Conservation (phyloP, 2,888 invertebrate genomes). For the Tiphia femorata region DNA sequence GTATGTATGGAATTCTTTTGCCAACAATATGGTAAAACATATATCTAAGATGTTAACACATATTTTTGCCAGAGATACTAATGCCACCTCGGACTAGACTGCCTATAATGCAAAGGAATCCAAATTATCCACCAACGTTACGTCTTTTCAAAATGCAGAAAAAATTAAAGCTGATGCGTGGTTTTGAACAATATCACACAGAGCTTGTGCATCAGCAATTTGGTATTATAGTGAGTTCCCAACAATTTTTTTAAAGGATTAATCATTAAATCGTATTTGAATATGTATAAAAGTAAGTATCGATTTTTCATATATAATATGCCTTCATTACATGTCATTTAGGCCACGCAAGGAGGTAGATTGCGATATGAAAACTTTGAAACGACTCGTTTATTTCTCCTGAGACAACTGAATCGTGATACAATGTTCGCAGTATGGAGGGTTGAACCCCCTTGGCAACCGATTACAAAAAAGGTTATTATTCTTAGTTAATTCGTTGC, state of each 20-base stretch:
- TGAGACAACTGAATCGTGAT: constrained; percentile 82
- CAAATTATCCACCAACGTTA: constrained; percentile 76
- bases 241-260: background rate
- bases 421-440: constrained; percentile 96
- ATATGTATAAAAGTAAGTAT: background rate
- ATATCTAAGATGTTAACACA: constrained; percentile 4
- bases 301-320: background rate
- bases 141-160: constrained; percentile 90
- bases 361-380: constrained; percentile 87
- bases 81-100: constrained; percentile 82
- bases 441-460: constrained; percentile 95
- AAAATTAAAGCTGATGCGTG: constrained; percentile 86
- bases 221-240: constrained; percentile 85
- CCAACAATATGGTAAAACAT: background rate
- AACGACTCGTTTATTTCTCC: constrained; percentile 84
- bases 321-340: constrained; percentile 24
- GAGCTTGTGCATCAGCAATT: constrained; percentile 90
- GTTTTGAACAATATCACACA: constrained; percentile 90
- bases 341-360: constrained; percentile 89
- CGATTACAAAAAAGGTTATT: constrained; percentile 83
- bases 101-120: constrained; percentile 79
- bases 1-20: no score
- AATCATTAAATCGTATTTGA: background rate
- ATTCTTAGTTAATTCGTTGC: background rate
- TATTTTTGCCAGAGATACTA: constrained; percentile 49